phyloP scores from a whole-genome alignment of 2,797 vertebrate genomes.

The Emydoidea blandingii region DNA sequence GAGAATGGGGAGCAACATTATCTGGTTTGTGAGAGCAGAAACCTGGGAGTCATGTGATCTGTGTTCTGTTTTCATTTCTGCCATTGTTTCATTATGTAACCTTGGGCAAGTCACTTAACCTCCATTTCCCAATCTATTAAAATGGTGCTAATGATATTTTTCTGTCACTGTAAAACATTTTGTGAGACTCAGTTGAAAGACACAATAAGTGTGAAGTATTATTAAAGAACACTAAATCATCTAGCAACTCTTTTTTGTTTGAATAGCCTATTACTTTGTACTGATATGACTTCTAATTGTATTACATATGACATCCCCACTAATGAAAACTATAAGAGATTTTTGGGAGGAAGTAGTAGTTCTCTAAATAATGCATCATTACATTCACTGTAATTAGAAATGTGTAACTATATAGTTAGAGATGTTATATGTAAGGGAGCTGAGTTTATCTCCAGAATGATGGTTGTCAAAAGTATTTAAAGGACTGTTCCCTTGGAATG shows the following conservation, averaged over 20 bases:
- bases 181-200: background rate
- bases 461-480: background rate
- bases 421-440: background rate
- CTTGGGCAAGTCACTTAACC: background rate
- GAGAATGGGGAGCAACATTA: background rate
- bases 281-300: background rate
- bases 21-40: background rate
- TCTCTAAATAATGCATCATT: background rate
- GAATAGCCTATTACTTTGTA: background rate
- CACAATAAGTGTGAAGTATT: background rate
- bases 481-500: background rate
- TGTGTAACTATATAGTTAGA: background rate
- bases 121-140: background rate
- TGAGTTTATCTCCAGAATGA: background rate
- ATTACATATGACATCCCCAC: background rate
- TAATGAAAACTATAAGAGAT: background rate
- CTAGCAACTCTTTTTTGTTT: background rate
- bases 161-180: background rate
- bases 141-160: background rate
- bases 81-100: background rate
- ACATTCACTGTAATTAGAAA: background rate
- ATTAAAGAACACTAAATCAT: background rate
- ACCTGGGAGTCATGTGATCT: accelerated
- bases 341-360: background rate
- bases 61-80: background rate